phyloP scores from a whole-genome alignment of 2,797 vertebrate genomes.

The Potorous gilbertii region DNA sequence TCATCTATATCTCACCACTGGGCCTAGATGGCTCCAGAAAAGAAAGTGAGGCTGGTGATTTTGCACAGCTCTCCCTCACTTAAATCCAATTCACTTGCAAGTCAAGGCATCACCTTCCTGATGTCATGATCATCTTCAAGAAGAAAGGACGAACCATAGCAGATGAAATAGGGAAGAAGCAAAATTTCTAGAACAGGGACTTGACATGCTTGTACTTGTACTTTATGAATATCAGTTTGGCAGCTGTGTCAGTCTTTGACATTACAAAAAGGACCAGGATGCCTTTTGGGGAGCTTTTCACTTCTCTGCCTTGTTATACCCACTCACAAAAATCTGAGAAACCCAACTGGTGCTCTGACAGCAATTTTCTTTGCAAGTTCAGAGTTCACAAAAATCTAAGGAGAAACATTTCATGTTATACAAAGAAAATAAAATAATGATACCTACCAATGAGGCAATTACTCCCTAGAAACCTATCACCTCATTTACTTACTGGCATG shows the following conservation, averaged over 20 bases:
- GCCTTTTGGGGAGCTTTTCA: not conserved
- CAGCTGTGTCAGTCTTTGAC: not conserved
- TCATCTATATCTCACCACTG: too few species aligned
- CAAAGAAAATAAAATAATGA: not conserved
- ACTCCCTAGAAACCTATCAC: not conserved
- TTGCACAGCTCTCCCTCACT: too few species aligned
- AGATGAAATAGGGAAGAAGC: not conserved
- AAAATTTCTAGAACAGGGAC: not conserved
- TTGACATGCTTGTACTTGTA: not conserved
- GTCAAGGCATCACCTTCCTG: too few species aligned
- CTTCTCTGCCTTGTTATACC: not conserved
- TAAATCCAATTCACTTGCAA: too few species aligned
- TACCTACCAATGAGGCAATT: not conserved
- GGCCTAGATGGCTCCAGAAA: too few species aligned
- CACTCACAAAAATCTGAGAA: not conserved
- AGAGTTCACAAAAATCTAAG: not conserved
- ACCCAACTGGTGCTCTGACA: not conserved
- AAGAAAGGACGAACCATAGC: too few species aligned
- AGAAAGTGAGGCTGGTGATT: too few species aligned
- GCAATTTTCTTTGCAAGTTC: not conserved
- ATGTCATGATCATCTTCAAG: too few species aligned
- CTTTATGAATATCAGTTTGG: not conserved
- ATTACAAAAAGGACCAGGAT: not conserved
- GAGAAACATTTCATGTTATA: not conserved
- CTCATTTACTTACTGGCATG: not conserved